Conservation (phyloP, 1,140 invertebrate genomes). For the Popillia japonica region DNA sequence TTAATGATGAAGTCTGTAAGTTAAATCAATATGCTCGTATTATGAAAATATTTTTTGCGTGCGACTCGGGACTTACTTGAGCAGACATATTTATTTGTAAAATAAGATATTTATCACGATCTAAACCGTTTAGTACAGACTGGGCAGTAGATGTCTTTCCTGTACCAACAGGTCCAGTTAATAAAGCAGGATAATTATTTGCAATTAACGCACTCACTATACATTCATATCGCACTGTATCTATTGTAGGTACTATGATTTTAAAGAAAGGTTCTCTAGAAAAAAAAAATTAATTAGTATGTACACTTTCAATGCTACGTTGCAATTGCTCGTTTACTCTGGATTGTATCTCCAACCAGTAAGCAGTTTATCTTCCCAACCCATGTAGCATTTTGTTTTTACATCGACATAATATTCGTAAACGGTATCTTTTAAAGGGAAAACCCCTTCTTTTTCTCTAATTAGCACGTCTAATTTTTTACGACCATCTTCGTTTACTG, state of each 20-base stretch:
- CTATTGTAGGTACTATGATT: constrained; percentile 83
- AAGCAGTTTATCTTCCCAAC: constrained; percentile 79
- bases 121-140: constrained; percentile 70
- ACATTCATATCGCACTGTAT: constrained; percentile 81
- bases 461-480: constrained; percentile 82
- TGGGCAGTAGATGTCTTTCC: constrained; percentile 82
- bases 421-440: constrained; percentile 83
- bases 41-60: constrained; percentile 41
- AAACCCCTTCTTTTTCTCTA: constrained; percentile 81
- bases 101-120: constrained; percentile 70
- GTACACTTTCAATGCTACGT: no score
- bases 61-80: constrained; percentile 65
- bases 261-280: constrained; percentile 78
- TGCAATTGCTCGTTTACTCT: constrained; percentile 60
- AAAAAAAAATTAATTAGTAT: no score
- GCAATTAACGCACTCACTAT: constrained; percentile 70
- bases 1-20: constrained; percentile 76
- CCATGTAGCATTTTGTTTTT: constrained; percentile 70
- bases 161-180: constrained; percentile 82
- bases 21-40: background rate
- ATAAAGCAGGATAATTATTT: constrained; percentile 72
- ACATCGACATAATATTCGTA: constrained; percentile 88
- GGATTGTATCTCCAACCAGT: constrained; percentile 74
- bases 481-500: constrained; percentile 81
- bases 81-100: constrained; percentile 87